phyloP scores from a whole-genome alignment of 2,888 invertebrate species.

The Thymelicus lineola region DNA sequence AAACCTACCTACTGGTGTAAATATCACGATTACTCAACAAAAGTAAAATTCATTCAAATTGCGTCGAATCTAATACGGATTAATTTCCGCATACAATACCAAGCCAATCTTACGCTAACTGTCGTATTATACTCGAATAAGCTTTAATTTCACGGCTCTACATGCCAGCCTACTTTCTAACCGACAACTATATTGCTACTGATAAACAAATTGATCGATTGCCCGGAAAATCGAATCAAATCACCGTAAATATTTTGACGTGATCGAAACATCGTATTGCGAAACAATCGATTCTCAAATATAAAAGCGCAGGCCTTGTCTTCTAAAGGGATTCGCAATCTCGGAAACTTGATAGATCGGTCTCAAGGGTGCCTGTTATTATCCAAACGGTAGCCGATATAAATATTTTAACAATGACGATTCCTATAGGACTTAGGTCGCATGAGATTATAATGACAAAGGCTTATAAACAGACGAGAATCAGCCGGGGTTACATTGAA shows the following conservation, averaged over 20 bases:
- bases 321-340: conserved; percentile 38
- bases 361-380: conserved; percentile 64
- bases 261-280: conserved; percentile 73
- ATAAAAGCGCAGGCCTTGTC: conserved; percentile 40
- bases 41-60: conserved; percentile 41
- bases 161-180: conserved; percentile 65
- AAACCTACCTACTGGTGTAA: too few species aligned
- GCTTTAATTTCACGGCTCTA: conserved; percentile 72
- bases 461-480: not conserved
- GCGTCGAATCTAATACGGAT: conserved; percentile 14
- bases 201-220: conserved; percentile 72
- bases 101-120: conserved; percentile 51
- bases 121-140: conserved; percentile 64
- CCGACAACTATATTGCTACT: conserved; percentile 45
- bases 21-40: not conserved
- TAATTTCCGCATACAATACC: conserved; percentile 13
- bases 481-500: not conserved
- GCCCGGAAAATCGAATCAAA: conserved; percentile 74
- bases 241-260: conserved; percentile 82
- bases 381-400: conserved; percentile 63
- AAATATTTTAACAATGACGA: conserved; percentile 25
- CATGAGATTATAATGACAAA: conserved; percentile 20
- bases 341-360: conserved; percentile 78
- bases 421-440: conserved; percentile 5
- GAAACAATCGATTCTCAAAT: conserved; percentile 77